A percentile compares a stretch with the other conserved stretches of the same genome.
These are phyloP conservation scores for Helostoma temminkii DNA, from an alignment of 2,797 vertebrate genomes.

Conservation along the genomic window DNA sequence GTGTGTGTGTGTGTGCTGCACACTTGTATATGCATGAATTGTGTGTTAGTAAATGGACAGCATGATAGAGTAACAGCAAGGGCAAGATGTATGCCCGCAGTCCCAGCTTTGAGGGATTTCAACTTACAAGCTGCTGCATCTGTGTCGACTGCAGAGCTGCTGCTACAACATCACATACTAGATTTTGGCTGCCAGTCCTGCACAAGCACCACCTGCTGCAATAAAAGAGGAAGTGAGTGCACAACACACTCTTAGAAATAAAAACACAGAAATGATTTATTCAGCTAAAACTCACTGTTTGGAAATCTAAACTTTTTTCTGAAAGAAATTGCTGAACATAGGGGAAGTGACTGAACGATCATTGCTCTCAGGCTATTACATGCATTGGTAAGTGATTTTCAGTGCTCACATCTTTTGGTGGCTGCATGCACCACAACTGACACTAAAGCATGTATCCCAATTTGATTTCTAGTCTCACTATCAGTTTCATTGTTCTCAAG, in stretches of 20 bases:
- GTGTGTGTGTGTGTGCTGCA: neutral
- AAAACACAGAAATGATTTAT: neutral
- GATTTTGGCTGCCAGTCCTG: slow-evolving; percentile 16
- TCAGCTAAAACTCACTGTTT: neutral
- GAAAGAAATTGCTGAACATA: neutral
- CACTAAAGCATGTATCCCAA: slow-evolving; percentile 10
- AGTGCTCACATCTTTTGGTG: neutral
- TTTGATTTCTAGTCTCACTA: slow-evolving; percentile 3
- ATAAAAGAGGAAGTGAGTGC: slow-evolving; percentile 10
- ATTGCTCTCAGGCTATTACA: neutral
- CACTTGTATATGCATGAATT: slow-evolving; percentile 1
- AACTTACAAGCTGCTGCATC: slow-evolving; percentile 18
- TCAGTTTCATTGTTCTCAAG: slow-evolving; percentile 21
- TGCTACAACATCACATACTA: slow-evolving; percentile 23
- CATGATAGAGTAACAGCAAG: neutral
- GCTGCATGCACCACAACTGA: slow-evolving; percentile 6
- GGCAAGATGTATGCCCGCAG: neutral
- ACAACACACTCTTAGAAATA: neutral
- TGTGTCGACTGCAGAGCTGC: slow-evolving; percentile 37
- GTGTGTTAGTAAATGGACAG: slow-evolving; percentile 18
- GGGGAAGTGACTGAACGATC: neutral
- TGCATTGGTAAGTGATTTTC: slow-evolving; percentile 10
- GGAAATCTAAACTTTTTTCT: neutral
- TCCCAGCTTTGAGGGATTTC: slow-evolving; percentile 46
- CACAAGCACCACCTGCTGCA: slow-evolving; percentile 3